Evolutionary conservation across 1,140 invertebrate species (phyloP).

Genomic region (Spodoptera litura): DNA sequence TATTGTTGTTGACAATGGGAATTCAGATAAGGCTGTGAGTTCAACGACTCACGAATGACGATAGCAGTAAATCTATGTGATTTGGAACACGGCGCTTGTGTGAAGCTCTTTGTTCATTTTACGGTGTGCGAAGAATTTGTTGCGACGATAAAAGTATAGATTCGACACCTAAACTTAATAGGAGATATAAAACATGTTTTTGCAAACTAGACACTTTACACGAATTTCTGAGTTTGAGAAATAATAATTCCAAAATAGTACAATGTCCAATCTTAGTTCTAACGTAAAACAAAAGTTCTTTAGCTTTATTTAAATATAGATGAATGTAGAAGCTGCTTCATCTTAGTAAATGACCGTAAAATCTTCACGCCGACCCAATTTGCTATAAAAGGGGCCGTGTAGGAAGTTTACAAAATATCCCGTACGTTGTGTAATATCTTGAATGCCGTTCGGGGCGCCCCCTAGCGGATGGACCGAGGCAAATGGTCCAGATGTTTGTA

Average conservation of each 20-base stretch:
- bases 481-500: conserved; percentile 29
- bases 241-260: too few species aligned
- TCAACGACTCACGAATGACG: conserved; percentile 15
- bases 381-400: conserved; percentile 6
- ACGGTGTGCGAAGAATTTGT: neutral
- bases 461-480: conserved; percentile 7
- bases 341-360: conserved; percentile 21
- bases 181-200: too few species aligned
- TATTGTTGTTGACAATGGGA: conserved; percentile 38
- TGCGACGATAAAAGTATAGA: neutral
- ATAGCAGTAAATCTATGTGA: conserved; percentile 21
- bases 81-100: neutral
- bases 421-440: conserved; percentile 13
- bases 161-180: neutral
- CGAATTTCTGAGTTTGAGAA: too few species aligned
- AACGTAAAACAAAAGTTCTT: too few species aligned
- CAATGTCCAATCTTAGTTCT: too few species aligned
- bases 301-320: too few species aligned
- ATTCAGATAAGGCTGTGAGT: conserved; percentile 23
- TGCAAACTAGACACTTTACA: too few species aligned
- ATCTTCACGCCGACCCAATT: conserved; percentile 25
- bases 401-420: conserved; percentile 29
- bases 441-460: neutral
- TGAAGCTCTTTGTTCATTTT: conserved; percentile 3
- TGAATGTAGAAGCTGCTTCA: neutral